These are phyloP conservation scores for Steinernema carpocapsae DNA, from an alignment of 2,888 invertebrate species.

Conservation along the genomic window DNA sequence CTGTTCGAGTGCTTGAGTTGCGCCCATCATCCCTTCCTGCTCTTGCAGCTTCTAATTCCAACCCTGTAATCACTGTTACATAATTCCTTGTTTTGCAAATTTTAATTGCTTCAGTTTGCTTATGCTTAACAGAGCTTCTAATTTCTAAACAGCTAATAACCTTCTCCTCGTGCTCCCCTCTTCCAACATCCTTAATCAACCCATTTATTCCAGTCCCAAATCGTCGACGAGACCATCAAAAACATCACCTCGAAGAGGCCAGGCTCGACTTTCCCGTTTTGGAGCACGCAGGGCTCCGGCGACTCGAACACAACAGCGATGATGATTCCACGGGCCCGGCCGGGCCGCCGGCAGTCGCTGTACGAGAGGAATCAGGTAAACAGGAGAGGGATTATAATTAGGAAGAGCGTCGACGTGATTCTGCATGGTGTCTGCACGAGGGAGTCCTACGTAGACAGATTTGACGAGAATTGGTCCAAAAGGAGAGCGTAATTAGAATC, in stretches of 20 bases:
- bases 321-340: conserved; percentile 17
- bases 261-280: neutral
- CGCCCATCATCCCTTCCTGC: too few relatives aligned
- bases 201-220: neutral
- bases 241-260: too few relatives aligned
- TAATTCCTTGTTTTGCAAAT: neutral
- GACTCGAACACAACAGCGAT: neutral
- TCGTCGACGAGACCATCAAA: neutral
- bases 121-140: neutral
- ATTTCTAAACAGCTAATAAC: neutral
- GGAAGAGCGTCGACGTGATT: neutral
- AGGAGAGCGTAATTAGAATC: too few relatives aligned
- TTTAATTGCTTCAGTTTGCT: neutral
- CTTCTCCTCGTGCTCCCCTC: neutral
- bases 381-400: neutral
- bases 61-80: neutral
- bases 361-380: conserved; percentile 10
- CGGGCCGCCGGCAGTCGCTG: conserved; percentile 9
- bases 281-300: conserved; percentile 17
- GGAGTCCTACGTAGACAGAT: too few relatives aligned
- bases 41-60: neutral
- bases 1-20: too few relatives aligned
- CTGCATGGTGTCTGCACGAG: neutral
- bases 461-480: too few relatives aligned
- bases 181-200: neutral